Conservation (phyloP, 2,113 vertebrate genomes). For the Cyanoliseus patagonus region DNA sequence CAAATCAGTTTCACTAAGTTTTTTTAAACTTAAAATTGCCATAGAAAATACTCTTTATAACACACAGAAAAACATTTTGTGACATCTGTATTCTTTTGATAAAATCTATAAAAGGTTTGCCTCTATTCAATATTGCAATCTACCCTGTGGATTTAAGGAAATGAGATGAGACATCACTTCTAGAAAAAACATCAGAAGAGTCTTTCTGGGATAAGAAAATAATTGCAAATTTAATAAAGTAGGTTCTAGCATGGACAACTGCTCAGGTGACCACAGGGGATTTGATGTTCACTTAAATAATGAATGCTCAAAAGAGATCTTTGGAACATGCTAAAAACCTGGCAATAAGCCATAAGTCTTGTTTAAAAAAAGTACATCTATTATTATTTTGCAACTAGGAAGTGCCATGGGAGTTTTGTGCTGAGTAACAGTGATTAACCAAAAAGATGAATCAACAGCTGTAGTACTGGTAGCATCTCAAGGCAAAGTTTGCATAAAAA, state of each 20-base stretch:
- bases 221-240: not conserved
- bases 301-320: not conserved
- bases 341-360: not conserved
- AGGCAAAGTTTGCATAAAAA: not conserved
- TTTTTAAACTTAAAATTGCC: no score
- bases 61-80: no score
- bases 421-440: not conserved
- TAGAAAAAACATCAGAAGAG: not conserved
- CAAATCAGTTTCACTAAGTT: no score
- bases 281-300: conserved; percentile 5
- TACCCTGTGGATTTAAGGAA: not conserved
- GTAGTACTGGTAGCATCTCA: not conserved
- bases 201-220: not conserved
- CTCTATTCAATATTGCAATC: not conserved
- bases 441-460: not conserved
- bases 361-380: not conserved
- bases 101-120: not conserved
- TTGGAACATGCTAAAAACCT: not conserved
- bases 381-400: not conserved
- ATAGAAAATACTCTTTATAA: no score
- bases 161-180: not conserved
- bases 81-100: not conserved
- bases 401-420: not conserved
- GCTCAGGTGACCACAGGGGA: not conserved
- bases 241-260: not conserved